Base-by-base conservation (phyloP, 2,797 vertebrate genomes). In the Eupleurogrammus muticus region DNA sequence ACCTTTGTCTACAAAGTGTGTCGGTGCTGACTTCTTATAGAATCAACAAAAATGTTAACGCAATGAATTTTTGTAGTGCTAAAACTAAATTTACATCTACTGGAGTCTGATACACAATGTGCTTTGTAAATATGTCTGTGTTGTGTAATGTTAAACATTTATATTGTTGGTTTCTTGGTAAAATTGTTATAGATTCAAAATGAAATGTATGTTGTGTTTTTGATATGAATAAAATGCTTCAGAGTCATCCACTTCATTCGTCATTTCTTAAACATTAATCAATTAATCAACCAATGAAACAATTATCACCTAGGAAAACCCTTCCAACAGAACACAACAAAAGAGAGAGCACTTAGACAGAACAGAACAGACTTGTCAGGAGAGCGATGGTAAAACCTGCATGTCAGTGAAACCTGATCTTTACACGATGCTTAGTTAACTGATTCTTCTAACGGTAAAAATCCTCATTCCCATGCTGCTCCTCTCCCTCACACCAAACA, bases 381-480 rank as follows among this genome's bases (percentile, higher is more conserved):
- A 85, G 86, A 89, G 49, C 65, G 60, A 90, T 91, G 90, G 89
- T 55, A 38, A 63, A 85, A 84, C 82, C 89, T 82, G 77, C 89
- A 82, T 86, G 89, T 86, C 56, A 2, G 75, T 85, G 92, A 83
- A 93, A 94, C 84, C 59, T 75, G 87, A 94, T 87, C 87, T 77
- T 23, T 84, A 75, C 82, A 83, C 92, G 92, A 92, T 87, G 82
- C 90, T 92, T 91, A 77, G 89, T 78, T 90, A 92, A 92, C 90
- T 85, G 91, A 88, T 90, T 89, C 85, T 76, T 9, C 68, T 76
- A 80, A 85, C 80, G 46, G 77, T 81, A 68, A 82, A 88, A 89
- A 88, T 70, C 73, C 74, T 77, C 83, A 83, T 92, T 92, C 87
- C 89, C 90, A 91, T 87, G 79, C 70, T 80, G 55, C 60, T 66